Evolutionary conservation across 2,113 vertebrate species (phyloP).

Genomic region (Phalacrocorax carbo): DNA sequence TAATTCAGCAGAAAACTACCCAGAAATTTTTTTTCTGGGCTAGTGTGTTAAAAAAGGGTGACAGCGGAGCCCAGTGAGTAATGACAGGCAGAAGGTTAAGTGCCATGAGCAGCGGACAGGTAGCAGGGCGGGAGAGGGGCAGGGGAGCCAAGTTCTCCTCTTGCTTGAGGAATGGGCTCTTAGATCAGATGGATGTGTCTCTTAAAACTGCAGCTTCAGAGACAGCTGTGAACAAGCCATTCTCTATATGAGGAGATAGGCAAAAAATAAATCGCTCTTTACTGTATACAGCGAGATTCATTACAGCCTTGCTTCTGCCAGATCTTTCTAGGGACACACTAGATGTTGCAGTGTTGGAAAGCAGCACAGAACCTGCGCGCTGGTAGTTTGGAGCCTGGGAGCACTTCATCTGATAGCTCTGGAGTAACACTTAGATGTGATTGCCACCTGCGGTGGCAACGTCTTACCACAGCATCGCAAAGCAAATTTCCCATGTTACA

Average conservation of each 20-base stretch:
- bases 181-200: not conserved
- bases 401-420: not conserved
- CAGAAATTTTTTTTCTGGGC: not conserved
- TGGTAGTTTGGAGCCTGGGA: not conserved
- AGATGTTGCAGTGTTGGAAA: not conserved
- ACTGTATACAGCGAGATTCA: not conserved
- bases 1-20: not conserved
- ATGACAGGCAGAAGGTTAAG: not conserved
- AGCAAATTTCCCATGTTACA: conserved; percentile 96
- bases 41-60: not conserved
- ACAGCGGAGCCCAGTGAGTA: not conserved
- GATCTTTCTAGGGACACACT: not conserved
- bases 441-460: not conserved
- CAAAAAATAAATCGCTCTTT: not conserved
- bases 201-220: not conserved
- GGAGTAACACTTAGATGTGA: not conserved
- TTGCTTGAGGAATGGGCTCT: not conserved
- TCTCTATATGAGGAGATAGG: not conserved
- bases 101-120: not conserved
- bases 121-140: not conserved
- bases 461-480: conserved; percentile 89
- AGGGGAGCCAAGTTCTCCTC: not conserved
- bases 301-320: not conserved
- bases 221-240: not conserved
- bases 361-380: not conserved